Evolutionary conservation across 2,797 vertebrate genomes (phyloP).

Genomic region (Ataeniobius toweri): DNA sequence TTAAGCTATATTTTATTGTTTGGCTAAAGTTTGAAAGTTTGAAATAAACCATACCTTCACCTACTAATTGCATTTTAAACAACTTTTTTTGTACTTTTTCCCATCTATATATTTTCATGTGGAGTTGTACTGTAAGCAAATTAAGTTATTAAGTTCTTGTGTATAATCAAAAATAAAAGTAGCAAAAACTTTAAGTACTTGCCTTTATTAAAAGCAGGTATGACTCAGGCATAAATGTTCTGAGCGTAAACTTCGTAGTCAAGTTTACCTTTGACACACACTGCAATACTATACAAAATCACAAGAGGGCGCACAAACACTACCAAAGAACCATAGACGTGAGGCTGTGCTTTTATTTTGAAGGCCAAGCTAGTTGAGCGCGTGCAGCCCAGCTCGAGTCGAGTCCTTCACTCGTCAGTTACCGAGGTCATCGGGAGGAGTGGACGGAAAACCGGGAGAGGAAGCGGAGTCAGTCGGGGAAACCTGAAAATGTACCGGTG

Average conservation of each 20-base stretch:
- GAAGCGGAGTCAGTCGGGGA: neutral
- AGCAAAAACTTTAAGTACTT: neutral
- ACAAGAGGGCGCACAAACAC: conserved; percentile 3
- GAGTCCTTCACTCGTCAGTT: conserved; percentile 56
- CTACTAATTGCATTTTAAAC: neutral
- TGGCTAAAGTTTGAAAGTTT: neutral
- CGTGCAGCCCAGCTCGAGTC: conserved; percentile 27
- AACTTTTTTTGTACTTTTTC: neutral
- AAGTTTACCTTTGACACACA: no score
- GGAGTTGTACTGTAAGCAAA: neutral
- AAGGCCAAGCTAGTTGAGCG: conserved; percentile 16
- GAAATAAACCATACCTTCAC: neutral
- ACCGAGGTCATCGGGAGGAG: conserved; percentile 55
- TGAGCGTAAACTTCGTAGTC: neutral
- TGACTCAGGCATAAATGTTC: neutral
- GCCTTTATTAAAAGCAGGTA: neutral
- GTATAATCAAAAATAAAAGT: neutral
- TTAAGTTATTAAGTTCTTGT: neutral
- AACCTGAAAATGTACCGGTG: conserved; percentile 1
- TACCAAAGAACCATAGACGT: rapidly evolving
- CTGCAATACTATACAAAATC: neutral
- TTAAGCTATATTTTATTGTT: neutral
- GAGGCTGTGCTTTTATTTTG: conserved; percentile 59
- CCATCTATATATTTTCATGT: no score
- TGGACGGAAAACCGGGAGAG: neutral